Evolutionary conservation across 2,888 invertebrate species (phyloP).

Genomic region (Pristionchus mayeri): DNA sequence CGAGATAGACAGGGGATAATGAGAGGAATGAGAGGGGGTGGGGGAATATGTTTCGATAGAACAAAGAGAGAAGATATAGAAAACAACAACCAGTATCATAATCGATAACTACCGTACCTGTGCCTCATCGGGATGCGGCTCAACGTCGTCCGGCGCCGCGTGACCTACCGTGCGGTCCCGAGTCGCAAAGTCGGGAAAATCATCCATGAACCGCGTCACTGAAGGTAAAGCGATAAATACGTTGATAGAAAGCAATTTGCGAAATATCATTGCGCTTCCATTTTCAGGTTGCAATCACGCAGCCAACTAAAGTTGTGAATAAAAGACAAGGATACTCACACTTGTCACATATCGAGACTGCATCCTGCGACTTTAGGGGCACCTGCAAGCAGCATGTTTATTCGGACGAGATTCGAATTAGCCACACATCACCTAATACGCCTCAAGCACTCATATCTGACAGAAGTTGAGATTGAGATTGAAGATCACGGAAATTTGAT

Average conservation of each 20-base stretch:
- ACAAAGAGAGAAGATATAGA: not conserved
- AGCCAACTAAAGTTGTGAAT: not conserved
- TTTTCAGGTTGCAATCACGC: not conserved
- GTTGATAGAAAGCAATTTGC: too few relatives aligned
- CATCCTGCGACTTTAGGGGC: slow-evolving; percentile 52
- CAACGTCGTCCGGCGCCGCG: slow-evolving; percentile 17
- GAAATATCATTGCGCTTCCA: too few relatives aligned
- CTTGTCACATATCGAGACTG: slow-evolving; percentile 61
- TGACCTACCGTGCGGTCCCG: slow-evolving; percentile 53
- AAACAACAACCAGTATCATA: not conserved
- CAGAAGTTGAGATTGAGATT: too few relatives aligned
- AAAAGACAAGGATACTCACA: slow-evolving; percentile 51
- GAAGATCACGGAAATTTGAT: too few relatives aligned
- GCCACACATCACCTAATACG: not conserved
- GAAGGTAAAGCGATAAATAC: not conserved
- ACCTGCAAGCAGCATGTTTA: slow-evolving; percentile 9
- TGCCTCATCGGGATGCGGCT: slow-evolving; percentile 37
- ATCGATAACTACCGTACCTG: slow-evolving; percentile 39
- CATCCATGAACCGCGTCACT: slow-evolving; percentile 66
- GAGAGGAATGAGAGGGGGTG: too few relatives aligned
- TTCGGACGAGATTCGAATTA: not conserved
- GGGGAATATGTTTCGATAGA: not conserved
- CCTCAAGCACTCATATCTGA: too few relatives aligned
- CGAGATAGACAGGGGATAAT: too few relatives aligned
- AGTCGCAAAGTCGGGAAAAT: slow-evolving; percentile 65